A percentile compares a stretch with the other conserved stretches of the same genome.
These are phyloP conservation scores for Hipposideros larvatus DNA, from an alignment of 2,797 vertebrate species.

Conservation along the genomic window DNA sequence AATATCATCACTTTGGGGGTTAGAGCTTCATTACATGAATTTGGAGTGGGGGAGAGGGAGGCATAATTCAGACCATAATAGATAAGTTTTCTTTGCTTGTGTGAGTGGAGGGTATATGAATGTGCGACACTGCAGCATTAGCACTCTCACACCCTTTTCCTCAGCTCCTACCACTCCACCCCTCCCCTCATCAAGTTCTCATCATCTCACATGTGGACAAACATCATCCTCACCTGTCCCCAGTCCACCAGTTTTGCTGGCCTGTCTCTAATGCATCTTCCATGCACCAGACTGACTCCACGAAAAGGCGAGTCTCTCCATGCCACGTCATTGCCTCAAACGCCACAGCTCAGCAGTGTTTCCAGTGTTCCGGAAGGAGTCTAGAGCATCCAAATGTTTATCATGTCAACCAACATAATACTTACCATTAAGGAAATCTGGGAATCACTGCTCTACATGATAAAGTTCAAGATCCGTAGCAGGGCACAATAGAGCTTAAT, in stretches of 20 bases:
- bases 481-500: background rate
- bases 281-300: background rate
- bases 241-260: background rate
- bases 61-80: background rate
- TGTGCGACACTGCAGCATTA: background rate
- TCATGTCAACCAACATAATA: background rate
- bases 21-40: background rate
- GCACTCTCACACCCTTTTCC: background rate
- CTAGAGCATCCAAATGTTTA: background rate
- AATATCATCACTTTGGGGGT: background rate
- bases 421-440: background rate
- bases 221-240: too few species aligned
- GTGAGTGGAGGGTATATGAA: background rate
- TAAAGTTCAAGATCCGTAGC: constrained; percentile 13
- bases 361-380: background rate
- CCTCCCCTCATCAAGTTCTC: background rate
- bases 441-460: background rate
- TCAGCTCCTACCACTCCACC: background rate
- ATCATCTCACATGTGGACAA: background rate
- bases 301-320: background rate
- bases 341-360: background rate
- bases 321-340: background rate
- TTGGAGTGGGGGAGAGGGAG: background rate
- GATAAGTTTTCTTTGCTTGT: background rate
- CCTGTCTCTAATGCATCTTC: background rate